Evolutionary conservation across 1,140 invertebrate species (phyloP).

Genomic region (Globodera ellingtonae): DNA sequence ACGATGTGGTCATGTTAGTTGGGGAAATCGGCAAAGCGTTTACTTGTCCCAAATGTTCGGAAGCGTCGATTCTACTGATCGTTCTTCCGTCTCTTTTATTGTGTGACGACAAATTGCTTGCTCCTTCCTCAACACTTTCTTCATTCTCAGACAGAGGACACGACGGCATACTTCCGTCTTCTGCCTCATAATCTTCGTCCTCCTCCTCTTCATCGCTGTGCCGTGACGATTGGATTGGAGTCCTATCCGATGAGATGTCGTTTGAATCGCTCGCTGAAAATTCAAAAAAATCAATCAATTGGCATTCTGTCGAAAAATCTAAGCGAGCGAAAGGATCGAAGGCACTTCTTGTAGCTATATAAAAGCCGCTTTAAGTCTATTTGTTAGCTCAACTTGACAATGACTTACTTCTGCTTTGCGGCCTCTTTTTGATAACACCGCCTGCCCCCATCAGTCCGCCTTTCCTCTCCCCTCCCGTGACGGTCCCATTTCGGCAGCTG

Average conservation of each 20-base stretch:
- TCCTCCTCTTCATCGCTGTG: constrained; percentile 56
- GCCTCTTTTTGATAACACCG: constrained; percentile 6
- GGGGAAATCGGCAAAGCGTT: too few species aligned
- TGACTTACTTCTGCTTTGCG: constrained; percentile 17
- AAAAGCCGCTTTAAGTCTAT: too few species aligned
- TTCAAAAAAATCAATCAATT: constrained; percentile 20
- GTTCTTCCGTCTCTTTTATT: neutral
- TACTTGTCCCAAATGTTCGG: too few species aligned
- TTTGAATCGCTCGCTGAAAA: constrained; percentile 55
- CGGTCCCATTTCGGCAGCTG: neutral
- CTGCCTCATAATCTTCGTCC: constrained; percentile 16
- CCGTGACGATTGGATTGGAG: constrained; percentile 53
- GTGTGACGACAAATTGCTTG: neutral
- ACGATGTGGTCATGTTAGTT: neutral
- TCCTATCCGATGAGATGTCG: constrained; percentile 55
- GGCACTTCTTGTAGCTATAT: too few species aligned
- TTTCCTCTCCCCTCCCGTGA: neutral
- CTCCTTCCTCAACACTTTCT: constrained; percentile 21
- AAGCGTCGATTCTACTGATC: too few species aligned
- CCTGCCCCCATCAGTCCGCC: neutral
- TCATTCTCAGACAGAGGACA: constrained; percentile 25
- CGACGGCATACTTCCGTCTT: constrained; percentile 31
- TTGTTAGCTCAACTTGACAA: neutral
- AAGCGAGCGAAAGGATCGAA: too few species aligned
- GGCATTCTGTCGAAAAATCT: neutral